Conservation (phyloP, 2,888 invertebrate species). For the Eubasilissa splendida region DNA sequence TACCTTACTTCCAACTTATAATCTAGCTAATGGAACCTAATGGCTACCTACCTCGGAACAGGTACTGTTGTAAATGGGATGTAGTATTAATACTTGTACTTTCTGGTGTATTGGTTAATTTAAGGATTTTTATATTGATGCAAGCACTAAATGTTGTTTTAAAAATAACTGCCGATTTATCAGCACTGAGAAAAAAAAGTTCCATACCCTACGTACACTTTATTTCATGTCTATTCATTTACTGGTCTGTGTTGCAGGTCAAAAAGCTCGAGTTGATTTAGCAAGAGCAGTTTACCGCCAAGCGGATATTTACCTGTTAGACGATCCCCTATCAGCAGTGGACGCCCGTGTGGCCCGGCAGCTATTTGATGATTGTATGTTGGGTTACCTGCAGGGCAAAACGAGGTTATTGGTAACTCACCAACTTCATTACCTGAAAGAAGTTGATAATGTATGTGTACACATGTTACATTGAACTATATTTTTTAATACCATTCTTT, state of each 20-base stretch:
- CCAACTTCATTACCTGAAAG: conserved; percentile 85
- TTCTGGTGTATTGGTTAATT: background rate
- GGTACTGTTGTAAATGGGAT: background rate
- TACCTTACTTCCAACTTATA: too few species aligned
- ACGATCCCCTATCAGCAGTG: conserved; percentile 84
- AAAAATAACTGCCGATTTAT: too few species aligned
- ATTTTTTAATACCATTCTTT: background rate
- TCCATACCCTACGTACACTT: too few species aligned
- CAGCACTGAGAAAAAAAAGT: too few species aligned
- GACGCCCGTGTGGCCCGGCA: conserved; percentile 81
- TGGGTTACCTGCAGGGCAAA: conserved; percentile 75
- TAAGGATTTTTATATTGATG: too few species aligned
- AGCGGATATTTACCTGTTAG: conserved; percentile 82
- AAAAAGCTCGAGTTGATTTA: conserved; percentile 48
- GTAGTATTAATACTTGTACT: background rate
- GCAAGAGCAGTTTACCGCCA: conserved; percentile 79
- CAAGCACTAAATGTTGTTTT: too few species aligned
- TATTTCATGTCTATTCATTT: too few species aligned
- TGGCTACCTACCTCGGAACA: background rate
- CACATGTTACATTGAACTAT: background rate
- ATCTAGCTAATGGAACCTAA: too few species aligned
- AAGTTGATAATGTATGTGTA: conserved; percentile 73
- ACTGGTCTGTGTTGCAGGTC: conserved; percentile 30
- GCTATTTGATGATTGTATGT: conserved; percentile 80
- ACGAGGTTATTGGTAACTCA: conserved; percentile 87